Base-by-base conservation (phyloP, 2,113 vertebrate genomes). In the Shinisaurus crocodilurus region DNA sequence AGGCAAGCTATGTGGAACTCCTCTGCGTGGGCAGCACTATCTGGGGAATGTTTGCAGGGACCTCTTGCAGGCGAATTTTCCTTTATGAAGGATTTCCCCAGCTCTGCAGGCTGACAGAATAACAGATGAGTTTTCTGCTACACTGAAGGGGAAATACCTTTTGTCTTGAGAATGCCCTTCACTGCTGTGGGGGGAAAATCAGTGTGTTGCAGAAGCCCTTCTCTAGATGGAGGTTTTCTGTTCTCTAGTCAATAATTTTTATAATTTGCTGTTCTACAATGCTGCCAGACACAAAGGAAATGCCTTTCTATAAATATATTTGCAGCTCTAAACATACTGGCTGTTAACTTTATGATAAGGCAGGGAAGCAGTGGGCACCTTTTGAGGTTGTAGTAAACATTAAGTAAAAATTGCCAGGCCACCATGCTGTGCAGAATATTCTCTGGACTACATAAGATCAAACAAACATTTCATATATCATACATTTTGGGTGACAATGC, bases 1-100 rank as follows among this genome's bases (percentile, higher is more conserved):
- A 92, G 89, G 80, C 89, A 90, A 88, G 89, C 50, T 88, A 91
- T 75, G 45, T 69, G 84, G 50, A 3, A 87, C 88, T 94, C 75
- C 37, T 32, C 43, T 27, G 92, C 8, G 90, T 93, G 92, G 95
- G 96, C 25, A 70, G 86, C 80, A 87, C 83, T 69, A 88, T 94
- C 95, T 93, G 88, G 89, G 93, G 94, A 91, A 91, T 90, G 93
- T 93, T 95, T 94, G 88, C 93, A 94, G 93, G 91, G 93, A 96
- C 80, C 90, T 82, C 95, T 94, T 93, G 94, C 91, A 90, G 90
- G 80, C 57, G 87, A 86, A 60, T 67, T 92, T 91, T 87, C 48
- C 23, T 86, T 93, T 91, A 50, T 92, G 87, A 96, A 96, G 96
- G 96, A 93, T 95, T 97, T 95, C 96, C 96, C 96, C 16, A 8